Percentiles rank a stretch among this genome's conserved stretches.
phyloP scores from a whole-genome alignment of 2,888 invertebrate species.

The Amblyteles armatorius region DNA sequence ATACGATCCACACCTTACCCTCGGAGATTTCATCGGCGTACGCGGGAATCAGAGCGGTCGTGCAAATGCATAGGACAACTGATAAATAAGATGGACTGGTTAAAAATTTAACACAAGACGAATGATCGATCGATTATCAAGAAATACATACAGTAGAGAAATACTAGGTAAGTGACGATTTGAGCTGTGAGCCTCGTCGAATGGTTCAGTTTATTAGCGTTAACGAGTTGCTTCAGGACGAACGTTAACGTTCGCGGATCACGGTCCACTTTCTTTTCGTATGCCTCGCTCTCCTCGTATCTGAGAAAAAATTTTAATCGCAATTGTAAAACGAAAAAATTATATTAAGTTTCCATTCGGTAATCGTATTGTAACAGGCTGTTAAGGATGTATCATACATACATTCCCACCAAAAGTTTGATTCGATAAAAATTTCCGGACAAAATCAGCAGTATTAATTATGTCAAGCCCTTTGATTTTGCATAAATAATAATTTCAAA shows the following conservation, averaged over 20 bases:
- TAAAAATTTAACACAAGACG: constrained; percentile 22
- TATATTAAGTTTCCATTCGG: background rate
- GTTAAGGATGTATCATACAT: too few species aligned
- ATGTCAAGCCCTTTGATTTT: too few species aligned
- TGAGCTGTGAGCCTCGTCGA: constrained; percentile 84
- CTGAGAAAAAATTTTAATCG: constrained; percentile 73
- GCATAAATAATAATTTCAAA: too few species aligned
- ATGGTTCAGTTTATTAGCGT: constrained; percentile 81
- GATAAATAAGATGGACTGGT: constrained; percentile 29
- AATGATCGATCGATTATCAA: constrained; percentile 17
- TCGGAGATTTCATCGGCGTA: constrained; percentile 69
- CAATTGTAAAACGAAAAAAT: background rate
- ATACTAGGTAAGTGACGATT: constrained; percentile 84
- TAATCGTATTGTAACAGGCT: background rate
- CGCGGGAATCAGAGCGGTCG: constrained; percentile 69
- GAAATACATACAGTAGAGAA: constrained; percentile 83
- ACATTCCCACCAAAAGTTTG: too few species aligned
- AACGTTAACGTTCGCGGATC: constrained; percentile 76
- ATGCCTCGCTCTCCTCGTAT: constrained; percentile 83
- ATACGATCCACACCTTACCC: constrained; percentile 68
- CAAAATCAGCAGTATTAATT: too few species aligned
- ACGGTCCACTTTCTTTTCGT: constrained; percentile 81
- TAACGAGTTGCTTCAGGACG: constrained; percentile 83
- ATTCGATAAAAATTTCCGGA: too few species aligned
- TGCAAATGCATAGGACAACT: constrained; percentile 70